These are phyloP conservation scores for Platycnemis pennipes DNA, from an alignment of 2,888 invertebrate species.

Conservation along the genomic window DNA sequence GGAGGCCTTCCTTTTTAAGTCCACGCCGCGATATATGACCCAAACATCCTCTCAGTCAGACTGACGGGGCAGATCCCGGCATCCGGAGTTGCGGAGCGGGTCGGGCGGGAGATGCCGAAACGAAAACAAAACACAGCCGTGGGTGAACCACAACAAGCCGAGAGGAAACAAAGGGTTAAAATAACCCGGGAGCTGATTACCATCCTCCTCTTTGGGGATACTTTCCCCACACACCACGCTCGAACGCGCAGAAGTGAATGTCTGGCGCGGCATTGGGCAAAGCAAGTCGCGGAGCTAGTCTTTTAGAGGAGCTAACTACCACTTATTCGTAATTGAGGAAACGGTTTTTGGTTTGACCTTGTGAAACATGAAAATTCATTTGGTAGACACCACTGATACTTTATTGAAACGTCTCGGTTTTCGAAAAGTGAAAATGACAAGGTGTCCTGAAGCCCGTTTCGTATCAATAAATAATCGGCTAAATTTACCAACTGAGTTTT, in stretches of 20 bases:
- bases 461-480: too few relatives aligned
- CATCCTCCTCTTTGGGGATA: not conserved
- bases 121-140: slow-evolving; percentile 7
- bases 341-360: too few relatives aligned
- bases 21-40: slow-evolving; percentile 17
- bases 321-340: too few relatives aligned
- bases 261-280: not conserved
- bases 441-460: too few relatives aligned
- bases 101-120: not conserved
- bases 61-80: not conserved
- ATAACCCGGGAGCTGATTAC: not conserved
- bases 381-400: too few relatives aligned
- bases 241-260: not conserved
- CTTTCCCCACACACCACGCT: not conserved
- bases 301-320: too few relatives aligned
- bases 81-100: slow-evolving; percentile 5
- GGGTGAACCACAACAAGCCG: not conserved
- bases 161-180: not conserved
- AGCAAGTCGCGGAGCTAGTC: too few relatives aligned
- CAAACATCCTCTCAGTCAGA: not conserved
- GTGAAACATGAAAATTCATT: too few relatives aligned
- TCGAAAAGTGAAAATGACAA: too few relatives aligned
- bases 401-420: too few relatives aligned
- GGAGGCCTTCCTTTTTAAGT: slow-evolving; percentile 33
- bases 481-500: too few relatives aligned